Percentiles rank a stretch among this genome's conserved stretches.
phyloP scores from a whole-genome alignment of 2,113 vertebrate species.

The Callospermophilus lateralis region DNA sequence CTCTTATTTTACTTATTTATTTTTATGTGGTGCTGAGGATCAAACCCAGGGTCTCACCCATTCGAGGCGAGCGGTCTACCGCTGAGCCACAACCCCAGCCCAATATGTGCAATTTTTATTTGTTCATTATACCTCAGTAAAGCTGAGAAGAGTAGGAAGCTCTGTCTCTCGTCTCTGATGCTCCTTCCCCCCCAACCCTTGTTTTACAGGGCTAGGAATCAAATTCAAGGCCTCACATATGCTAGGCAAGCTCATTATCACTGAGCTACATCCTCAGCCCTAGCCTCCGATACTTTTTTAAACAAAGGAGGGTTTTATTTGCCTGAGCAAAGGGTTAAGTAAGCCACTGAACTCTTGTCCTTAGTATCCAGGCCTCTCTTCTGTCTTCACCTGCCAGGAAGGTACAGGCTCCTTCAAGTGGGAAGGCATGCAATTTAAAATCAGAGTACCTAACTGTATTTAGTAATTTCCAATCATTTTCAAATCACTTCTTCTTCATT shows the following conservation, averaged over 20 bases:
- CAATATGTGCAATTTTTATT: background rate
- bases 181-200: too few species aligned
- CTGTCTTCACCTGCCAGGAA: background rate
- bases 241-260: too few species aligned
- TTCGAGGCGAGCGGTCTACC: too few species aligned
- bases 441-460: background rate
- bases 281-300: background rate
- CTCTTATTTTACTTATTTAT: too few species aligned
- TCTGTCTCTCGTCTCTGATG: too few species aligned
- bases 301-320: conserved; percentile 17
- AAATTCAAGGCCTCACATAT: too few species aligned
- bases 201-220: too few species aligned
- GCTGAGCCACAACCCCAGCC: too few species aligned
- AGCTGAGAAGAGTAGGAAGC: background rate
- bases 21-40: too few species aligned
- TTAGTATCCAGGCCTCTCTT: background rate
- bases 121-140: background rate
- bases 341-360: background rate
- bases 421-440: background rate
- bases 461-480: background rate
- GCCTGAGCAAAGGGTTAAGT: background rate
- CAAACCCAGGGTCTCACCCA: too few species aligned
- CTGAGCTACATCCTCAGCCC: too few species aligned
- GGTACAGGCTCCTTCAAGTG: background rate
- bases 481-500: conserved; percentile 18